These are phyloP conservation scores for Eucera pruinosa DNA, from an alignment of 2,888 invertebrate genomes.

Conservation along the genomic window DNA sequence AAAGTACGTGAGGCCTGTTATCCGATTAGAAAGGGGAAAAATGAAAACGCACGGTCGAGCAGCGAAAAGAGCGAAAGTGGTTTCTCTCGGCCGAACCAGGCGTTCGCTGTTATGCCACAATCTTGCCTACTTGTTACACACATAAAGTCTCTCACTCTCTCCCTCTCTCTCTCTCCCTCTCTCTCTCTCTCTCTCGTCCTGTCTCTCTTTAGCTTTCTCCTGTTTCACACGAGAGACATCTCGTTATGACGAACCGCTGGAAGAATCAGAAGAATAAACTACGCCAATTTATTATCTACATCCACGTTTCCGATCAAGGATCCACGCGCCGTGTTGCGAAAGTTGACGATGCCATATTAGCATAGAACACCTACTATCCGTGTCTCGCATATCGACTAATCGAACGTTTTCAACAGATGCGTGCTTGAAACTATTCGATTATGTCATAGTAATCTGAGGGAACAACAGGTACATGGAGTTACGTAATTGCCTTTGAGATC, in stretches of 20 bases:
- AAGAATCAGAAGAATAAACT: slow-evolving; percentile 40
- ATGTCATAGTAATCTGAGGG: slow-evolving; percentile 36
- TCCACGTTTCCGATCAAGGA: slow-evolving; percentile 41
- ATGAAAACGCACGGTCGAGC: slow-evolving; percentile 62
- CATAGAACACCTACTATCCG: slow-evolving; percentile 40
- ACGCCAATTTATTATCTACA: slow-evolving; percentile 29
- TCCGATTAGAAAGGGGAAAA: slow-evolving; percentile 36
- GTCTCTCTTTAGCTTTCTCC: slow-evolving; percentile 61
- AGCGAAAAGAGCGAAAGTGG: slow-evolving; percentile 70
- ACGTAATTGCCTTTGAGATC: slow-evolving; percentile 31
- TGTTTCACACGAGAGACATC: slow-evolving; percentile 29
- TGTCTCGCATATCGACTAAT: slow-evolving; percentile 58
- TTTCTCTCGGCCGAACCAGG: slow-evolving; percentile 52
- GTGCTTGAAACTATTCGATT: slow-evolving; percentile 31
- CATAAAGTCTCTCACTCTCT: slow-evolving; percentile 6
- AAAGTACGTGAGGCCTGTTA: background rate
- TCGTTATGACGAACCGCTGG: slow-evolving; percentile 48
- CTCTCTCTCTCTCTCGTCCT: slow-evolving; percentile 8
- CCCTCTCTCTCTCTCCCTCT: background rate
- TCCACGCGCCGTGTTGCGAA: slow-evolving; percentile 38
- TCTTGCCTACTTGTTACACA: slow-evolving; percentile 34
- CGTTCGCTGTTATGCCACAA: slow-evolving; percentile 48
- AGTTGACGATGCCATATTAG: slow-evolving; percentile 42
- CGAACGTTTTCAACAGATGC: slow-evolving; percentile 35
- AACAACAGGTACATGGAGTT: slow-evolving; percentile 37